A percentile compares a stretch with the other conserved stretches of the same genome.
phyloP scores from a whole-genome alignment of 2,113 vertebrate species.

The Gorsachius goisagi region DNA sequence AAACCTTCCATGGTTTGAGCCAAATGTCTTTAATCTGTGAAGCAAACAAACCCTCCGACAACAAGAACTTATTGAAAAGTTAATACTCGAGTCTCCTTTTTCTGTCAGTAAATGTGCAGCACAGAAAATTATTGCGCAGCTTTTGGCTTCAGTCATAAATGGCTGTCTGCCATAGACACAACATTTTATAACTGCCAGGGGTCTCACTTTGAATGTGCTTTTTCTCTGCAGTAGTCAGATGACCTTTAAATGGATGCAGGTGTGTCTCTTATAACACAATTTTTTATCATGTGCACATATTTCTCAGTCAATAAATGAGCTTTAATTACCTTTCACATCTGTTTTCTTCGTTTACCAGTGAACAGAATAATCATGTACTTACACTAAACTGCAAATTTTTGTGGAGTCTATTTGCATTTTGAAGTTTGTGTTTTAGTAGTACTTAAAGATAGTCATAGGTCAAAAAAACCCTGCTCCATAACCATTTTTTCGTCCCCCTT shows the following conservation, averaged over 20 bases:
- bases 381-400: not conserved
- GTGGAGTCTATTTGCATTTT: not conserved
- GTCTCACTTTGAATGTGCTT: not conserved
- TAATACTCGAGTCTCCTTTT: not conserved
- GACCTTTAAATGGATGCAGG: conserved; percentile 56
- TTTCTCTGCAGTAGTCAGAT: conserved; percentile 40
- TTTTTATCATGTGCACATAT: conserved; percentile 8
- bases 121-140: not conserved
- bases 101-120: conserved; percentile 32
- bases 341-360: not conserved
- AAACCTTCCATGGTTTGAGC: conserved; percentile 33
- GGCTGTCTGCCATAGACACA: conserved; percentile 35
- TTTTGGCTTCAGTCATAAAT: conserved; percentile 19
- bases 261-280: conserved; percentile 10
- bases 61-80: conserved; percentile 24
- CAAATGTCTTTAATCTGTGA: conserved; percentile 56
- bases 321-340: conserved; percentile 33
- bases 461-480: fast-evolving
- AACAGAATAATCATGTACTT: not conserved
- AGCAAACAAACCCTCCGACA: conserved; percentile 40
- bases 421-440: not conserved
- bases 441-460: not conserved
- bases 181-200: not conserved
- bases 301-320: conserved; percentile 15
- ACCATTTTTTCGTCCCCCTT: not conserved